phyloP scores from a whole-genome alignment of 2,113 vertebrate species.

The Pseudolaguvia tuberculata region DNA sequence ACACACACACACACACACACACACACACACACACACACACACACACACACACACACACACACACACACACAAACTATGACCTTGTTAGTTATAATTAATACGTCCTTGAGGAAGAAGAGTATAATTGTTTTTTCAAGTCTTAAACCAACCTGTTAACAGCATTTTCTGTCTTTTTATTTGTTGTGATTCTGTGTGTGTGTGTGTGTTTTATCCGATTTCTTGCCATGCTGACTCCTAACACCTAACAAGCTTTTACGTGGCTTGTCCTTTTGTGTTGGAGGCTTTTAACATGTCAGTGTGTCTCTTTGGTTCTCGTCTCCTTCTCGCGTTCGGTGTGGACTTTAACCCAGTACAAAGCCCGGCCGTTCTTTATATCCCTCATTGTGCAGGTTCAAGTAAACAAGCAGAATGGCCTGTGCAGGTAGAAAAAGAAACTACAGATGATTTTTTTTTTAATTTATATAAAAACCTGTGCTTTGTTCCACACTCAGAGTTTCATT shows the following conservation, averaged over 20 bases:
- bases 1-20: too few relatives aligned
- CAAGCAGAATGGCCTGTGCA: neutral
- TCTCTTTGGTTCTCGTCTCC: slow-evolving; percentile 48
- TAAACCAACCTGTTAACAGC: slow-evolving; percentile 60
- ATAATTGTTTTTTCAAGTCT: slow-evolving; percentile 76
- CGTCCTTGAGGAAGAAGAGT: slow-evolving; percentile 71
- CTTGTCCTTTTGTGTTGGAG: slow-evolving; percentile 37
- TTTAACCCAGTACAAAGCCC: slow-evolving; percentile 21
- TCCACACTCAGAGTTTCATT: too few relatives aligned
- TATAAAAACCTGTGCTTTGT: too few relatives aligned
- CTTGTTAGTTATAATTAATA: slow-evolving; percentile 78
- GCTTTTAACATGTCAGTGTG: slow-evolving; percentile 61
- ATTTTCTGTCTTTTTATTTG: slow-evolving; percentile 38
- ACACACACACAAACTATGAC: too few relatives aligned
- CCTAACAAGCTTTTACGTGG: slow-evolving; percentile 39
- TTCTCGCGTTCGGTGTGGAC: slow-evolving; percentile 50
- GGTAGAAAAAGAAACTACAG: neutral
- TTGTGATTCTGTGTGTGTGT: slow-evolving; percentile 24
- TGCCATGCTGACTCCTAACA: slow-evolving; percentile 26
- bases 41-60: too few relatives aligned
- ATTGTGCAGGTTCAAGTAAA: slow-evolving; percentile 35
- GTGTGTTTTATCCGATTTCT: slow-evolving; percentile 22
- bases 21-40: too few relatives aligned
- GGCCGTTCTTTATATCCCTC: slow-evolving; percentile 23
- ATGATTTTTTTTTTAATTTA: neutral